Base-by-base conservation (phyloP, 2,888 invertebrate species). In the Chrysolina americana region DNA sequence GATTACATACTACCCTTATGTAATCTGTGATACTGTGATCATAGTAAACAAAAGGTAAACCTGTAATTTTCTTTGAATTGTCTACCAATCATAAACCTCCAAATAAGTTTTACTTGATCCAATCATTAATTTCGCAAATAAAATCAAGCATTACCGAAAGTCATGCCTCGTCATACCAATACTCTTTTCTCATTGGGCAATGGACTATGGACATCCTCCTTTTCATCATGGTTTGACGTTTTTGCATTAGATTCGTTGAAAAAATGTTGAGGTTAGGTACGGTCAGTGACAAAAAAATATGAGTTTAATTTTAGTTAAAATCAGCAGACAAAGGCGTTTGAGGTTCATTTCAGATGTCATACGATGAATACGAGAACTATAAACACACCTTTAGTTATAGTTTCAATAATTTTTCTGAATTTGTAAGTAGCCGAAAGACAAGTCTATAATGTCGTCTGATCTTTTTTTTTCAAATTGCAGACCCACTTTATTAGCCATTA, bases 211-310 rank as follows among this genome's bases (percentile, higher is more conserved):
- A 0, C 17, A 9, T 48, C 53, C 19, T 21, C 19, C 9, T 0
- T 19, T 10, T 50, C 11, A 10, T 53, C 10, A 53, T 13, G 19
- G 21, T 13, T 4, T 53, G 53, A 53, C 53, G 53, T 21, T 53
- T 53, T 13, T 15, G 15, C 2, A n/a, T n/a, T n/a, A n/a, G n/a
- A 48, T 15, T 47, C 15, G 8, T 48, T 17, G 17, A 21, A 59
- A 65, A 59, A 47, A 65, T 71, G 68, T 69, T 72, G 75, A 75
- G 75, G 75, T 75, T 75, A 75, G 62, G 75, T 70, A 36, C 9
- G 47, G 56, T 53, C 47, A 56, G 19, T 69, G 66, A 72, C 44
- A 44, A 72, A 75, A 71, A 75, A 75, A 75, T 75, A 75, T 75
- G 75, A 72, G 65, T 75, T 72, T 75, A 66, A 65, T 66, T 72